Conservation (phyloP, 2,113 vertebrate species). For the Felis catus region DNA sequence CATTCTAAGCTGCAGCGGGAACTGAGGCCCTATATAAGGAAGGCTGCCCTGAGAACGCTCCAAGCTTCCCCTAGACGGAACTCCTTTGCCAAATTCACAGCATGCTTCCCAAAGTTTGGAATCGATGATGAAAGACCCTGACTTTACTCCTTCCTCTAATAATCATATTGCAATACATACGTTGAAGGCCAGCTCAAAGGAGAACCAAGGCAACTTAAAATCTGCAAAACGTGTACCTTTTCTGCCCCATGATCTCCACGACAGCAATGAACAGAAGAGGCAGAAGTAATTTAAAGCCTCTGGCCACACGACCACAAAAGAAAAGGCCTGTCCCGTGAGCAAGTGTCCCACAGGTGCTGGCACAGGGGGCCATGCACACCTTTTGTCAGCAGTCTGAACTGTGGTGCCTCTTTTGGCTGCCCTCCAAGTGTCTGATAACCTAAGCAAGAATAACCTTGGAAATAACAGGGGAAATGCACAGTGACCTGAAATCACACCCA, state of each 20-base stretch:
- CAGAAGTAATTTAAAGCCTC: not conserved
- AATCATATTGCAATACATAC: constrained; percentile 54
- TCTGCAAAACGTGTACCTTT: not conserved
- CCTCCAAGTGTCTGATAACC: not conserved
- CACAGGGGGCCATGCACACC: rapidly evolving
- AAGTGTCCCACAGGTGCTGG: not conserved
- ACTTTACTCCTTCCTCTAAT: constrained; percentile 65
- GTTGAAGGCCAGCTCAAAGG: constrained; percentile 21
- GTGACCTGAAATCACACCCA: not conserved
- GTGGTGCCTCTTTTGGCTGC: rapidly evolving
- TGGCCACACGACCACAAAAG: rapidly evolving
- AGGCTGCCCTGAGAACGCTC: constrained; percentile 49
- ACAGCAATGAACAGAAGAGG: not conserved
- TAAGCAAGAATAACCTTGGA: not conserved
- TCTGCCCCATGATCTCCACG: not conserved
- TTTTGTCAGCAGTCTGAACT: not conserved
- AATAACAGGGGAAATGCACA: not conserved
- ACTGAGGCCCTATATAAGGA: constrained; percentile 56
- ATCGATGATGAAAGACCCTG: constrained; percentile 51
- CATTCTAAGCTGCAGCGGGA: constrained; percentile 15
- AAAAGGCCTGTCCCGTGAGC: not conserved
- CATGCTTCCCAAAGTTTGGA: constrained; percentile 61
- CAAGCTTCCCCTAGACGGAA: constrained; percentile 62
- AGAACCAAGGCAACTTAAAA: not conserved
- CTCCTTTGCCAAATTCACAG: constrained; percentile 68